phyloP scores from a whole-genome alignment of 2,888 invertebrate genomes.

The Lutraria lutraria region DNA sequence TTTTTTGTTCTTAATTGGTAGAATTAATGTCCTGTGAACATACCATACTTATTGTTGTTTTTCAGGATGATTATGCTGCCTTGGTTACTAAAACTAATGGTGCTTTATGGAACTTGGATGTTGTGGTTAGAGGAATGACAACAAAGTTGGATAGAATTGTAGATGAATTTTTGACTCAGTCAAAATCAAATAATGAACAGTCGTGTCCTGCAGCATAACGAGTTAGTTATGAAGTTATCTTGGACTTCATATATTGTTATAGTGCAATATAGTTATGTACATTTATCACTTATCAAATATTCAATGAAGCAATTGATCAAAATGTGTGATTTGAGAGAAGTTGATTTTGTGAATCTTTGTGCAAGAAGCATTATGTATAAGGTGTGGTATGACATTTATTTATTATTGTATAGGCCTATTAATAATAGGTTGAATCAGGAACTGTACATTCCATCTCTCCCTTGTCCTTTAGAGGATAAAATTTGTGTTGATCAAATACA shows the following conservation, averaged over 20 bases:
- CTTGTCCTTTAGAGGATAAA: too few species aligned
- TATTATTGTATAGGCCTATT: too few species aligned
- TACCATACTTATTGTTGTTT: constrained; percentile 11
- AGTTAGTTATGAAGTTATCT: neutral
- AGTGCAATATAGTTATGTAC: neutral
- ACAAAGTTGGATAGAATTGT: constrained; percentile 36
- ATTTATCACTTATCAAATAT: neutral
- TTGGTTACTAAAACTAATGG: constrained; percentile 51
- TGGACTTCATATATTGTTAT: neutral
- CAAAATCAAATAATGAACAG: neutral
- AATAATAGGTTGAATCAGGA: too few species aligned
- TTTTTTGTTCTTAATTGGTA: too few species aligned
- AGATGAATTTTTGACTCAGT: constrained; percentile 46
- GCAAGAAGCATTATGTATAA: too few species aligned
- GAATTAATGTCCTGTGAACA: neutral
- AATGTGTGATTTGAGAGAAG: too few species aligned
- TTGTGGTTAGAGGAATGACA: neutral
- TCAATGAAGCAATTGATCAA: neutral
- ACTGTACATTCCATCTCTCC: too few species aligned
- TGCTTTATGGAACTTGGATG: constrained; percentile 49
- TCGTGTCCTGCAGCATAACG: constrained; percentile 35
- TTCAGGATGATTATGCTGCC: constrained; percentile 57
- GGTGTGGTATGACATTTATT: too few species aligned
- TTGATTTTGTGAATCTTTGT: too few species aligned
- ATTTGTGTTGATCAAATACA: too few species aligned